Base-by-base conservation (phyloP, 2,888 invertebrate species). In the Dichetophora obliterata region DNA sequence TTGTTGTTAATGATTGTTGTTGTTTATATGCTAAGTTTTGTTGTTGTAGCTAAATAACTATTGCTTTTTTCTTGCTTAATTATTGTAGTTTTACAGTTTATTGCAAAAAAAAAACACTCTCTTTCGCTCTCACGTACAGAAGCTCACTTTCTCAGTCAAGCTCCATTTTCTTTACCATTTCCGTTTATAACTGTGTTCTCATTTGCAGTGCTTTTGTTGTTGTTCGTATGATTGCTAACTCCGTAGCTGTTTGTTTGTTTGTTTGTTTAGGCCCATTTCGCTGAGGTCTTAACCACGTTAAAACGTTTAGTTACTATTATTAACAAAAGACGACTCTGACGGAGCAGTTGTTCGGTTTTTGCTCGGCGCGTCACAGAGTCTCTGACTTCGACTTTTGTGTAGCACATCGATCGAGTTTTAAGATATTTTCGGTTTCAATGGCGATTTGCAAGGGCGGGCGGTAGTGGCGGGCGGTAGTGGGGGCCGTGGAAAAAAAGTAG, bases 251-350 rank as follows among this genome's bases (percentile, higher is more conserved):
- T 24, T 34, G 52, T 54, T 31, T 37, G 57, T 52, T 24, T 34
- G 52, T 54, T 31, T 71, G 37, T 73, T n/a, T 63, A 31, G 24
- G 43, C 37, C 50, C 37, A 16, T 63, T 43, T 52, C 54, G 50
- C 24, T 24, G 22, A 57, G 75, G 75, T 74, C 48, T 76, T 77
- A 76, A 63, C 48, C 75, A 70, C 66, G 72, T 77, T 77, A 63
- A 65, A 75, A 34, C 48, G 31, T 85, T 85, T 83, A 83, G 84
- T 87, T 86, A 86, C 82, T 84, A 84, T 84, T 85, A 86, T 86
- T 87, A 86, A 85, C 82, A 81, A 84, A 84, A 86, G 83, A 81
- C 81, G 78, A 82, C 85, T 81, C 79, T 79, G 78, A 83, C 81
- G 77, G 82, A 81, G 83, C 81, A 84, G 82, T 82, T 81, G 82